Evolutionary conservation across 2,797 vertebrate genomes (phyloP).

Genomic region (Eidolon dupreanum): DNA sequence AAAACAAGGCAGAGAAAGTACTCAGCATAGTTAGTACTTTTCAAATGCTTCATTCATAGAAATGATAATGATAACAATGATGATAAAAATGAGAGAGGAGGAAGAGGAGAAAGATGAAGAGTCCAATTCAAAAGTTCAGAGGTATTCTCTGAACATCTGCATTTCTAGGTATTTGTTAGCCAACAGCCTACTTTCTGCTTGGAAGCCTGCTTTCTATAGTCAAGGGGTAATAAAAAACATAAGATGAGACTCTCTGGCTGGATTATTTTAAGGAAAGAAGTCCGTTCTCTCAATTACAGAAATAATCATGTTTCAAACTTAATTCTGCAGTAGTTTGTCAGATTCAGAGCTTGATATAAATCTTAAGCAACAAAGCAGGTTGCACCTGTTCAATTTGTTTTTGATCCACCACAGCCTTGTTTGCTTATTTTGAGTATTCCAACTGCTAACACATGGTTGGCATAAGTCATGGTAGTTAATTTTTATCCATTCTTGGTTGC

Average conservation of each 20-base stretch:
- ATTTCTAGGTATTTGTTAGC: background rate
- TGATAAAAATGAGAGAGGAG: background rate
- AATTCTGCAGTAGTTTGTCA: background rate
- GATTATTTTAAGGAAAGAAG: background rate
- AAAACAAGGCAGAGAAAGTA: background rate
- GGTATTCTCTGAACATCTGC: background rate
- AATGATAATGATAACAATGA: background rate
- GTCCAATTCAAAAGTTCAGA: background rate
- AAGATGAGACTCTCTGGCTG: background rate
- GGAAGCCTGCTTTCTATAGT: background rate
- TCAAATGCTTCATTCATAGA: background rate
- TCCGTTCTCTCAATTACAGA: background rate
- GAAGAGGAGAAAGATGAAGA: background rate
- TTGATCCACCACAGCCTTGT: background rate
- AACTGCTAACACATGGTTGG: background rate
- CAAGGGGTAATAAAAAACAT: background rate
- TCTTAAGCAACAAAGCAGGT: background rate
- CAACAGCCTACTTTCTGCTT: background rate
- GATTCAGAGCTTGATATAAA: background rate
- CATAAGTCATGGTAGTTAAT: background rate
- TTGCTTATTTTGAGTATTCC: conserved; percentile 13
- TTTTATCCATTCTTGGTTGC: conserved; percentile 36
- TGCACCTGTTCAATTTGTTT: conserved; percentile 2
- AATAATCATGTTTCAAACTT: background rate
- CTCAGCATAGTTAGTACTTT: background rate